Base-by-base conservation (phyloP, 2,888 invertebrate species). In the Thymelicus acteon region DNA sequence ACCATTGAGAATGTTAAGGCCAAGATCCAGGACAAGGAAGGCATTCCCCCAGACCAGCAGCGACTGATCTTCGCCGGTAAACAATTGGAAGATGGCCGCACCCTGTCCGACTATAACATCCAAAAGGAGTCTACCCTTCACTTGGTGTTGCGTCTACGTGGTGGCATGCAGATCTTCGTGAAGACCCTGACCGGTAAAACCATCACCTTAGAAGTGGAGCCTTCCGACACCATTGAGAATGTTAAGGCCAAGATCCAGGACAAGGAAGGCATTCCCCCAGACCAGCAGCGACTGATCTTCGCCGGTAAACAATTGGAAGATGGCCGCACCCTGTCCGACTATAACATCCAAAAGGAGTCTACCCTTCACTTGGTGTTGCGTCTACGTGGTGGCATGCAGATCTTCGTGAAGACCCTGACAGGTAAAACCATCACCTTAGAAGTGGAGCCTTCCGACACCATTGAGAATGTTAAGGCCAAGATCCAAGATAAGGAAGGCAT, bases 301-400 rank as follows among this genome's bases (percentile, higher is more conserved):
- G 84, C 84, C 0, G 84, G 84, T 0, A 85, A 85, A 5, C 76
- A 76, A 10, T 52, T 76, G 77, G 76, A 87, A 74, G 87, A 87
- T 72, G 87, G 87, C 0, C 84, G 85, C 73, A 85, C 84, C 0
- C 69, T 85, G 0, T 84, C 84, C 0, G 83, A 85, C 67, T 83
- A 85, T 63, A 87, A 86, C 0, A 86, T 87, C 0, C 87, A 87
- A n/a, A 86, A 87, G 12, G 87, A 87, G 15, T 86, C 86, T 0
- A 87, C 86, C 0, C 75, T 87, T 15, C 82, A 82, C 10, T 72
- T 82, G 1, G 82, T 82, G 40, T n/a, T 85, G 6, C 81, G 85
- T 57, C 62, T 69, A 15, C 68, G 68, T 7, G 62, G 68, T 31
- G 68, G 68, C 8, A 44, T 44, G 44, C 44, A 44, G 44, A 44